phyloP scores from a whole-genome alignment of 37 sponge, comb jelly and placozoan species.

The Hexactinellida sp. region DNA sequence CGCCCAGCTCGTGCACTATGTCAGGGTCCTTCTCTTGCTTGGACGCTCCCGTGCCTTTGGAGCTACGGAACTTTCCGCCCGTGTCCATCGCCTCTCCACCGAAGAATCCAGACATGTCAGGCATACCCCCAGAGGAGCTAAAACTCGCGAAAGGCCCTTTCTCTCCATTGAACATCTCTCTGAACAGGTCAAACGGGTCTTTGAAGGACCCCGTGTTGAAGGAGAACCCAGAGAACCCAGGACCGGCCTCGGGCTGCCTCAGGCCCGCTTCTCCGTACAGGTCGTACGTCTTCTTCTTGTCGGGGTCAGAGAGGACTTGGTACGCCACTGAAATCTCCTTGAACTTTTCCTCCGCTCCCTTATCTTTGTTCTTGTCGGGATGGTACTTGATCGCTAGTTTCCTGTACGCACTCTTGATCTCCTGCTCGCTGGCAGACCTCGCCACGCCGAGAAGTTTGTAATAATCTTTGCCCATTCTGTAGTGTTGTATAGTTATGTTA shows the following conservation, averaged over 20 bases:
- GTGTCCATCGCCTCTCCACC: not conserved
- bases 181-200: slow-evolving; percentile 18
- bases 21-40: slow-evolving; percentile 53
- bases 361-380: slow-evolving; percentile 87
- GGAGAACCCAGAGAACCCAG: not conserved
- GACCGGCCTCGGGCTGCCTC: slow-evolving; percentile 17
- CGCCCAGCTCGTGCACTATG: slow-evolving; percentile 39
- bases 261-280: not conserved
- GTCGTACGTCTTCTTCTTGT: slow-evolving; percentile 19
- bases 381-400: slow-evolving; percentile 89
- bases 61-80: not conserved
- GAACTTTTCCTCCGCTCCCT: slow-evolving; percentile 85
- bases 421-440: slow-evolving; percentile 50
- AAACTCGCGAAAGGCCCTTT: not conserved
- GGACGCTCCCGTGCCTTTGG: not conserved
- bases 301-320: slow-evolving; percentile 68
- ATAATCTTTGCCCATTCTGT: slow-evolving; percentile 92
- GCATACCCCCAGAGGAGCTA: not conserved
- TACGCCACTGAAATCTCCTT: slow-evolving; percentile 94
- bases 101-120: not conserved
- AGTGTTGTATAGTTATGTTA: no score
- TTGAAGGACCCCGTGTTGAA: not conserved
- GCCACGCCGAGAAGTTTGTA: slow-evolving; percentile 73
- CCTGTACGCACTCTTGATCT: slow-evolving; percentile 89
- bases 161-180: not conserved